Evolutionary conservation across 2,888 invertebrate genomes (phyloP), one percentile per base, ranked within the genome.

Genomic region (Noctua janthina): DNA sequence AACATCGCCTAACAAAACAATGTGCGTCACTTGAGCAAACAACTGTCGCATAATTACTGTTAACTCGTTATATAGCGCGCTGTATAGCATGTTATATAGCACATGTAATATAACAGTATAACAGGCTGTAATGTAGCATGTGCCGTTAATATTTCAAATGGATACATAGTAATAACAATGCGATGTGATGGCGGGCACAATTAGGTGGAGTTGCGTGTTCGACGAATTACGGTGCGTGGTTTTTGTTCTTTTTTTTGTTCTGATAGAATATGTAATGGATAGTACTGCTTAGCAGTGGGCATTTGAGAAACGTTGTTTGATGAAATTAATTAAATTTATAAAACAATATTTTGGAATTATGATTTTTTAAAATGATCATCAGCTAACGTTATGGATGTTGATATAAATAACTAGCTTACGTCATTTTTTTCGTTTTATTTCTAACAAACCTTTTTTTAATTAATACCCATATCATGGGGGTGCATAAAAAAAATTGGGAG

Each of bases 161-260:
- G 94, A 94, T 95, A 95, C 94, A 93, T 92, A 93, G 93, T 92
- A 93, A 93, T 94, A 95, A 95, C 95, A 95, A 95, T 94, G 92
- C 91, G 91, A 91, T 90, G 92, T 91, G 91, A 94, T 92, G 91
- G 92, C 92, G 88, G 92, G 91, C 93, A 94, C 95, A 94, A 94
- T 94, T 94, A 94, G 90, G 85, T 76, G 67, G 72, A 81, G 80
- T 75, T 66, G 23, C 1, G 1, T 79, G 76, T 76, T 70, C 93
- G 91, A 51, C 75, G 0, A 20, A 74, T 69, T 49, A 84, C 0
- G 66, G 92, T 93, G 93, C 91, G 81, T 0, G 15, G 1, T 69
- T 35, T 23, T 8, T 23, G 5, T n/a, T 51, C 5, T 56, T 10
- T 5, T 49, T n/a, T 5, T 17, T 35, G 4, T 35, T 20, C 15